phyloP scores from a whole-genome alignment of 2,113 vertebrate genomes.

The Amphiprion percula region DNA sequence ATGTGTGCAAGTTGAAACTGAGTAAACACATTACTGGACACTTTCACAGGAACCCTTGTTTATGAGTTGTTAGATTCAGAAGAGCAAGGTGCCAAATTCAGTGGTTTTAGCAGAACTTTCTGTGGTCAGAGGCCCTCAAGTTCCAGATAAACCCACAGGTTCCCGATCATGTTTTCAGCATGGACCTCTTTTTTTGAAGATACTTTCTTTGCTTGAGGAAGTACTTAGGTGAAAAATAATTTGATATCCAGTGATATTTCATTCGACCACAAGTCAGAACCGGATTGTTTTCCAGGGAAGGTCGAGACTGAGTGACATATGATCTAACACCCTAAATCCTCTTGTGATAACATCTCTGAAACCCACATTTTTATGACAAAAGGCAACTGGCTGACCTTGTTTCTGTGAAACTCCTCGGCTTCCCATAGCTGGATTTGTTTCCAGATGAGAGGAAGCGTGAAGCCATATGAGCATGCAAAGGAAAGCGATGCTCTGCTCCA shows the following conservation, averaged over 20 bases:
- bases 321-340: constrained; percentile 38
- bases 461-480: constrained; percentile 46
- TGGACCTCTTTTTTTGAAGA: constrained; percentile 8
- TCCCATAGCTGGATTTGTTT: constrained; percentile 55
- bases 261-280: constrained; percentile 23
- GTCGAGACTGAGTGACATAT: constrained; percentile 18
- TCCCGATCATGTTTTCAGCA: constrained; percentile 5
- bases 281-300: constrained; percentile 25
- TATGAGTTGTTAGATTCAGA: constrained; percentile 2
- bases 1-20: neutral
- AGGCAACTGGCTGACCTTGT: constrained; percentile 29
- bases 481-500: constrained; percentile 18
- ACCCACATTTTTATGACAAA: constrained; percentile 50
- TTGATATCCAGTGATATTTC: constrained; percentile 27
- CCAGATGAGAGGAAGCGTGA: constrained; percentile 63
- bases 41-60: constrained; percentile 51
- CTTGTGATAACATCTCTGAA: constrained; percentile 56
- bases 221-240: constrained; percentile 3
- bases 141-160: constrained; percentile 18
- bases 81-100: constrained; percentile 14
- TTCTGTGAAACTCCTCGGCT: constrained; percentile 41
- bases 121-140: constrained; percentile 11
- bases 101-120: constrained; percentile 34
- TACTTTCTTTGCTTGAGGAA: neutral
- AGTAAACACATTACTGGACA: constrained; percentile 13